Conservation (phyloP, 1,140 invertebrate species). For the Drosophila prosaltans region DNA sequence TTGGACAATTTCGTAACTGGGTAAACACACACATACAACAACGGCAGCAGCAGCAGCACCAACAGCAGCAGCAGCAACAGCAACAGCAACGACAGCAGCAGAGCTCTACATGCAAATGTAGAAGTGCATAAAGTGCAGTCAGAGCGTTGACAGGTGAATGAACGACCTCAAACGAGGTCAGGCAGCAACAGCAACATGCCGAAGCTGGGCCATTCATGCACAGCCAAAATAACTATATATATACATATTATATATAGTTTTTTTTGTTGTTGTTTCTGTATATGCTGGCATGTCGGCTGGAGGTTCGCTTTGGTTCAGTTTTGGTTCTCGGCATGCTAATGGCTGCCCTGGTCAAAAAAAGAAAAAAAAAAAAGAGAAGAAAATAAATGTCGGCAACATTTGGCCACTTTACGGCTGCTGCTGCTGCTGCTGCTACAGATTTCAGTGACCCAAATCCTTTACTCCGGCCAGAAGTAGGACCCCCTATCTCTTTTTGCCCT, state of each 20-base stretch:
- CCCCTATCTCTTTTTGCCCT: constrained; percentile 14
- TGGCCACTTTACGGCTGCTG: constrained; percentile 68
- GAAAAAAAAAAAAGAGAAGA: constrained; percentile 19
- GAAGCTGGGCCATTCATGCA: constrained; percentile 65
- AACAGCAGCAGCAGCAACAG: background rate
- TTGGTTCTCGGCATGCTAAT: constrained; percentile 46
- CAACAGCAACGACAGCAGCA: background rate
- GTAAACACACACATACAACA: constrained; percentile 59
- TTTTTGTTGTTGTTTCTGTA: constrained; percentile 18
- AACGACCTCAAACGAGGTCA: constrained; percentile 82
- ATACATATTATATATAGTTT: constrained; percentile 10
- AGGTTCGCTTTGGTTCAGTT: constrained; percentile 30
- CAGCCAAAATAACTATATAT: constrained; percentile 64
- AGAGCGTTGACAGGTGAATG: constrained; percentile 75
- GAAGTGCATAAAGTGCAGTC: constrained; percentile 74
- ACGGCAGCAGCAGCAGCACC: background rate
- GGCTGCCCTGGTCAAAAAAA: constrained; percentile 23
- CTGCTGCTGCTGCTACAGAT: constrained; percentile 69
- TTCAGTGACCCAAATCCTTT: constrained; percentile 77
- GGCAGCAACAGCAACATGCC: constrained; percentile 36
- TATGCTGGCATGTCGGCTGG: constrained; percentile 17
- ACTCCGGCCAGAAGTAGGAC: constrained; percentile 52
- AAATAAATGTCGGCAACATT: constrained; percentile 71
- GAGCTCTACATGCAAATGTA: constrained; percentile 66
- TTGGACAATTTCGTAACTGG: constrained; percentile 81